A percentile compares a stretch with the other conserved stretches of the same genome.
phyloP scores from a whole-genome alignment of 2,888 invertebrate species.

The Synanthedon myopaeformis region DNA sequence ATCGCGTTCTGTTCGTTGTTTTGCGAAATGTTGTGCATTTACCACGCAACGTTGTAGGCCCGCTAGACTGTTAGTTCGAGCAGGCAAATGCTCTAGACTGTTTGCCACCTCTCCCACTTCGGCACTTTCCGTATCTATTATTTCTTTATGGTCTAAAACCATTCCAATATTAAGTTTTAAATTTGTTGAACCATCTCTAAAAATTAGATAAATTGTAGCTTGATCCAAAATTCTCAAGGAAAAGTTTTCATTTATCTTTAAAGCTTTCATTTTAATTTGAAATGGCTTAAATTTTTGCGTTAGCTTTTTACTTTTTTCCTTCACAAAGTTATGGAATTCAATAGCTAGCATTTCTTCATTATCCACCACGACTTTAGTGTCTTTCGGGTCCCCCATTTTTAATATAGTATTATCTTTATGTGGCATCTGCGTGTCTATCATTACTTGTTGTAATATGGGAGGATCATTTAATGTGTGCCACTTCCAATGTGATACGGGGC shows the following conservation, averaged over 20 bases:
- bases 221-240: conserved; percentile 53
- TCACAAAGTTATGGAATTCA: conserved; percentile 55
- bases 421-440: conserved; percentile 53
- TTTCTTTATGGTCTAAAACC: conserved; percentile 65
- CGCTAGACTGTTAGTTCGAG: conserved; percentile 44
- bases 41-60: conserved; percentile 39
- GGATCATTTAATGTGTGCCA: conserved; percentile 62
- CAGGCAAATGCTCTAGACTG: conserved; percentile 23
- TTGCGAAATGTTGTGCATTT: conserved; percentile 35
- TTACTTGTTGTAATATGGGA: conserved; percentile 55
- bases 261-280: conserved; percentile 58
- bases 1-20: conserved; percentile 29
- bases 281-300: conserved; percentile 51
- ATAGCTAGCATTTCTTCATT: conserved; percentile 59
- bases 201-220: conserved; percentile 47
- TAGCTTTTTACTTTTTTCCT: conserved; percentile 51
- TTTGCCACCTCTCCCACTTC: conserved; percentile 38
- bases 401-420: conserved; percentile 48
- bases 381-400: conserved; percentile 26
- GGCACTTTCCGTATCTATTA: conserved; percentile 48
- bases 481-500: conserved; percentile 57
- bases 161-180: conserved; percentile 57
- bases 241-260: conserved; percentile 59
- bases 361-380: conserved; percentile 22
- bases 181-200: conserved; percentile 46